Conservation (phyloP, 2,888 invertebrate genomes). For the Ethmia dodecea region DNA sequence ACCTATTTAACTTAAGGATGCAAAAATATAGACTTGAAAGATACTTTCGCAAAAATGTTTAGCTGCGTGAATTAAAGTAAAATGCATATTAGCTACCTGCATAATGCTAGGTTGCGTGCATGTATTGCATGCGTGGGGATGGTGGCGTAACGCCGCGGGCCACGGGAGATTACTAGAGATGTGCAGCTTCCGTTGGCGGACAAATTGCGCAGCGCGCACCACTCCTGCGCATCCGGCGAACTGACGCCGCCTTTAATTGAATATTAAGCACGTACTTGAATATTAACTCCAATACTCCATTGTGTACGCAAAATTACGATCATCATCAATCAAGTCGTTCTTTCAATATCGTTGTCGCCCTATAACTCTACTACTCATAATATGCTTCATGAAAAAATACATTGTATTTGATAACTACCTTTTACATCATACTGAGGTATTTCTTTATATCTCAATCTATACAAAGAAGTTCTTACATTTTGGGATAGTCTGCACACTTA, state of each 20-base stretch:
- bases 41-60: background rate
- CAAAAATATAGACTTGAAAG: too few relatives aligned
- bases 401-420: too few relatives aligned
- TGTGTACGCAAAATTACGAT: conserved; percentile 22
- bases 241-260: conserved; percentile 39
- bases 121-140: conserved; percentile 1
- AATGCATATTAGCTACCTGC: conserved; percentile 8
- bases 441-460: too few relatives aligned
- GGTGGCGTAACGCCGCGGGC: conserved; percentile 28
- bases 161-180: conserved; percentile 48
- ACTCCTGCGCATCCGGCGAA: conserved; percentile 37
- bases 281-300: conserved; percentile 29
- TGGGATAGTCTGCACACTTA: too few relatives aligned
- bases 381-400: too few relatives aligned
- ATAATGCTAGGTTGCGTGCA: conserved; percentile 11
- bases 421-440: too few relatives aligned
- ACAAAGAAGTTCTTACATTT: too few relatives aligned
- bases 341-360: too few relatives aligned
- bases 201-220: conserved; percentile 41
- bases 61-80: conserved; percentile 5
- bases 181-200: conserved; percentile 52
- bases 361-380: too few relatives aligned
- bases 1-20: too few relatives aligned
- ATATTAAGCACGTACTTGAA: conserved; percentile 33
- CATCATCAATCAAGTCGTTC: conserved; percentile 23